Conservation (phyloP, 2,797 vertebrate genomes). For the Furcifer pardalis region DNA sequence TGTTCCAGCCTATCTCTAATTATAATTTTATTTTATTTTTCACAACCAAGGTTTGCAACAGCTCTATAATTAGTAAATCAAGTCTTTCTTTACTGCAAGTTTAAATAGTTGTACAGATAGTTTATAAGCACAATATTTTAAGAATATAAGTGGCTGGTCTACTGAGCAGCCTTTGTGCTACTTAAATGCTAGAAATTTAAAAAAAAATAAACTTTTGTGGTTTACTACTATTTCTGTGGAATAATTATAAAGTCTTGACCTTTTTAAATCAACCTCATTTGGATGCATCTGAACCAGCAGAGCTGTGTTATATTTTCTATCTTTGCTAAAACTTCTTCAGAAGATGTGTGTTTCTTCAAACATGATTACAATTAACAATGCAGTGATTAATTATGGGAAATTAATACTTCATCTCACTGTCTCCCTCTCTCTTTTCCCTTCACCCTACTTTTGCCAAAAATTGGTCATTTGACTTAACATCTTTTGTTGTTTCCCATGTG, state of each 20-base stretch:
- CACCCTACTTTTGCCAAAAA: slow-evolving; percentile 61
- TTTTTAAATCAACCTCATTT: slow-evolving; percentile 85
- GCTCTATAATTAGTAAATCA: slow-evolving; percentile 78
- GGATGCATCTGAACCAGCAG: slow-evolving; percentile 90
- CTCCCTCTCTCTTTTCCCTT: not conserved
- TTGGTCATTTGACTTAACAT: slow-evolving; percentile 60
- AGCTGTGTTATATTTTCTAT: slow-evolving; percentile 95
- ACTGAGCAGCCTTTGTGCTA: slow-evolving; percentile 81
- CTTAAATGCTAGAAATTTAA: slow-evolving; percentile 78
- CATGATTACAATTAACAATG: slow-evolving; percentile 81
- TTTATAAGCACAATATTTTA: slow-evolving; percentile 91
- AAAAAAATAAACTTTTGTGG: slow-evolving; percentile 76
- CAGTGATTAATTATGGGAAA: slow-evolving; percentile 75
- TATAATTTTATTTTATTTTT: slow-evolving; percentile 72
- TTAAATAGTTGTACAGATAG: slow-evolving; percentile 87
- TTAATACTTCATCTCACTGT: slow-evolving; percentile 56
- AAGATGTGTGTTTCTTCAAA: slow-evolving; percentile 86
- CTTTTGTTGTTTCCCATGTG: slow-evolving; percentile 54
- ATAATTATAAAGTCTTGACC: slow-evolving; percentile 80
- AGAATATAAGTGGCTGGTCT: slow-evolving; percentile 81
- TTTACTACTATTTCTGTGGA: slow-evolving; percentile 87
- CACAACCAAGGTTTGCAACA: slow-evolving; percentile 78
- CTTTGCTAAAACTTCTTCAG: slow-evolving; percentile 93
- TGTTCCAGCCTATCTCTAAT: slow-evolving; percentile 81
- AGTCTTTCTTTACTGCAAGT: slow-evolving; percentile 85